Evolutionary conservation across 2,888 invertebrate species (phyloP), one percentile per base, ranked within the genome.

Genomic region (Rhorus exstirpatorius): DNA sequence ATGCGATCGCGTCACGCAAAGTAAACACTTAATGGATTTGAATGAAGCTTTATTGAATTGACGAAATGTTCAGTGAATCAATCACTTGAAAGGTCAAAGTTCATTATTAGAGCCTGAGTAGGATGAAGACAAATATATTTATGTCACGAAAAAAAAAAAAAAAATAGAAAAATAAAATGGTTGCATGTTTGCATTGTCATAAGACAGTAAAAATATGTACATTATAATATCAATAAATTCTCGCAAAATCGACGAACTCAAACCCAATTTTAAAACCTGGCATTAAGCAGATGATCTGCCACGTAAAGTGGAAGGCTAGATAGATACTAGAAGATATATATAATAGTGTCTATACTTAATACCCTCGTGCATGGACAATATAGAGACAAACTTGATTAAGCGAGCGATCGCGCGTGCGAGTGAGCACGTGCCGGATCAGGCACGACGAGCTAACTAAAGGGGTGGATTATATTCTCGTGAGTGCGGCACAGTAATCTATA

Each of bases 381-480:
- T 80, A 65, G 71, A 49, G 61, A 65, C 71, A 71, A 76, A 81
- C 71, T 76, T 81, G 71, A 81, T 81, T 71, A 71, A 67, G 51
- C 51, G 46, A 71, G 41, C 58, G 76, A 81, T 81, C 63, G 65
- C 76, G 49, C 53, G 80, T 58, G 58, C 65, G 55, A 68, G 68
- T 19, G 53, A 80, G 67, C 81, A 81, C 76, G 76, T 81, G 81
- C 81, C 65, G 70, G 65, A 65, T 67, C 76, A 81, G 65, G 63
- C 80, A 67, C 76, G 70, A 71, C 80, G 70, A 65, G 70, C 70
- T 53, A 76, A 76, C 76, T 81, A 67, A 81, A 81, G 76, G 65
- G 81, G 81, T 81, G 76, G 81, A 76, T 81, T 81, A 72, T 72
- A 76, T 65, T 67, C 81, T 67, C 65, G 81, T 71, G 76, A 81